Evolutionary conservation across 1,140 invertebrate species (phyloP).

Genomic region (Adoxophyes honmai): DNA sequence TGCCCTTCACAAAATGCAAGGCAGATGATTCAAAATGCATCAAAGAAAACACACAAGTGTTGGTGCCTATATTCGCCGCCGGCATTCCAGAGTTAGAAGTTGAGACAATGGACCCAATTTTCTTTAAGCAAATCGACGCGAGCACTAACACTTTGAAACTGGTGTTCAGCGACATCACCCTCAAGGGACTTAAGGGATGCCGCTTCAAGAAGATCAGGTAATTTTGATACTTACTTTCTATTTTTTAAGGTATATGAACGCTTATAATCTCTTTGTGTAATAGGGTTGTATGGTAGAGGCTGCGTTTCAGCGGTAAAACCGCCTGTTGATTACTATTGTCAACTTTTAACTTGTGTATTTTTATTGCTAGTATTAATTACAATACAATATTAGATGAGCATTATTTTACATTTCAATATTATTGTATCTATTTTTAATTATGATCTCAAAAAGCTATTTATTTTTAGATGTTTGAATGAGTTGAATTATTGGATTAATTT

Average conservation of each 20-base stretch:
- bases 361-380: too few relatives aligned
- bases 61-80: conserved; percentile 22
- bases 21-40: conserved; percentile 23
- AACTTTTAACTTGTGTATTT: too few relatives aligned
- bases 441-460: too few relatives aligned
- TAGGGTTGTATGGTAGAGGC: too few relatives aligned
- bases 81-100: conserved; percentile 31
- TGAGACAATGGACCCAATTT: conserved; percentile 24
- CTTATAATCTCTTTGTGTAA: too few relatives aligned
- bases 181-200: conserved; percentile 33
- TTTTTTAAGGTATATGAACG: not conserved
- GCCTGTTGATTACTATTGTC: too few relatives aligned
- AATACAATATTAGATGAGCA: too few relatives aligned
- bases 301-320: too few relatives aligned
- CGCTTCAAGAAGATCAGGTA: conserved; percentile 28
- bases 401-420: too few relatives aligned
- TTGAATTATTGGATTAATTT: too few relatives aligned
- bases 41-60: conserved; percentile 17
- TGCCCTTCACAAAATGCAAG: conserved; percentile 25
- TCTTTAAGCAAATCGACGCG: conserved; percentile 25
- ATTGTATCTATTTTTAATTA: too few relatives aligned
- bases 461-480: too few relatives aligned
- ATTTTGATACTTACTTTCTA: not conserved
- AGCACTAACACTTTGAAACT: conserved; percentile 25
- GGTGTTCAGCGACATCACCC: conserved; percentile 19